Percentiles rank a stretch among this genome's conserved stretches.
phyloP scores from a whole-genome alignment of 2,797 vertebrate species.

The Leptoclinus maculatus region DNA sequence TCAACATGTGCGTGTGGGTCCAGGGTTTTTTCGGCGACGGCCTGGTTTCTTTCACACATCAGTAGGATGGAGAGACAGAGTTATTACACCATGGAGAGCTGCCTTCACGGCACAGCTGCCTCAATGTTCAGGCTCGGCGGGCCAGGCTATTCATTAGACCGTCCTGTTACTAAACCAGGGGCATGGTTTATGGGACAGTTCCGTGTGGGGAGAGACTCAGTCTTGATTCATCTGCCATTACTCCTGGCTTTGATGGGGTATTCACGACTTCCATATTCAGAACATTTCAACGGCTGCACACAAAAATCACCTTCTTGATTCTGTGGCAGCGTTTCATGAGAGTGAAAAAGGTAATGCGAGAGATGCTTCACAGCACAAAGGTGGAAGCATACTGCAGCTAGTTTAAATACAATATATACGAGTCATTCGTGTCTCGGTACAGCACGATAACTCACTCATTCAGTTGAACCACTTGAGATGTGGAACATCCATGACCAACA shows the following conservation, averaged over 20 bases:
- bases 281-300: slow-evolving; percentile 31
- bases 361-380: slow-evolving; percentile 9
- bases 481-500: not conserved
- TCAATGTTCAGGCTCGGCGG: slow-evolving; percentile 67
- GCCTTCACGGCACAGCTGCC: slow-evolving; percentile 75
- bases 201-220: slow-evolving; percentile 58
- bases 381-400: slow-evolving; percentile 1
- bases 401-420: slow-evolving; percentile 4
- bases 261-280: slow-evolving; percentile 59
- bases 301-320: slow-evolving; percentile 23
- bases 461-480: slow-evolving; percentile 1
- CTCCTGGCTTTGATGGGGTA: slow-evolving; percentile 65
- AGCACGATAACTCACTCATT: not conserved
- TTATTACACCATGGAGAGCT: slow-evolving; percentile 76
- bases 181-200: slow-evolving; percentile 75
- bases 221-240: slow-evolving; percentile 68
- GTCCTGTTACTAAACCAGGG: slow-evolving; percentile 75
- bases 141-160: slow-evolving; percentile 78
- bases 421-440: not conserved
- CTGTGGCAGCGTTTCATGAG: slow-evolving; percentile 40
- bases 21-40: slow-evolving; percentile 63
- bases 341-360: slow-evolving; percentile 39
- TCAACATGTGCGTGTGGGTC: slow-evolving; percentile 76
- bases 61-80: slow-evolving; percentile 75
- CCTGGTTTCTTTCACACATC: slow-evolving; percentile 79